Evolutionary conservation across 2,888 invertebrate species (phyloP), one percentile per base, ranked within the genome.

Genomic region (Amphipyra berbera): DNA sequence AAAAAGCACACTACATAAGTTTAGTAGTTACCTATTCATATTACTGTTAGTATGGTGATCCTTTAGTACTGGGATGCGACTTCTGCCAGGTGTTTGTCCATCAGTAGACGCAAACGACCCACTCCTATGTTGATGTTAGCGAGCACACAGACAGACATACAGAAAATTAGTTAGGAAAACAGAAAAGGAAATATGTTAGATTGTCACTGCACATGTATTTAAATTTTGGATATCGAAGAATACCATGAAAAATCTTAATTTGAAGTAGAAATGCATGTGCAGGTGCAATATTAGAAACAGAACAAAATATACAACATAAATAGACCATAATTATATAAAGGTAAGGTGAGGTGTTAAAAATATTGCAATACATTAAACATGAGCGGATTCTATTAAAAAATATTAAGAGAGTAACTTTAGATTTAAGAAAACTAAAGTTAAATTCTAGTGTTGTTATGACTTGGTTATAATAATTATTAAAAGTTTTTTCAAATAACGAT

Each of bases 21-120:
- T 71, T 72, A 79, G 73, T 79, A 78, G 86, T 95, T 94, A 95
- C 95, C 95, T 94, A 95, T 91, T 88, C 56, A 86, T 83, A 85
- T 90, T 93, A 94, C 88, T 89, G 92, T 94, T 92, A 94, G 92
- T 91, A 90, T 88, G 90, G 83, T 93, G 92, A 81, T 94, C 94
- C 94, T 93, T 95, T 84, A 91, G 89, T 81, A 95, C 91, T 72
- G 95, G 95, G 78, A 95, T 95, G 86, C 94, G 95, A 89, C 95
- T 95, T 79, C 93, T 87, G 84, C 94, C 89, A 76, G 94, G 94
- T 61, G 95, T 94, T 88, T 93, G 93, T 87, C 93, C 94, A 37
- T 95, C 95, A 82, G 90, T 91, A 65, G 93, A 94, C 79, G 91
- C 93, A 89, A 95, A 94, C 85, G 95, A 95, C 84, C 95, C 94